A percentile compares a stretch with the other conserved stretches of the same genome.
Conservation (phyloP, 2,888 invertebrate species). For the Clunio marinus region DNA sequence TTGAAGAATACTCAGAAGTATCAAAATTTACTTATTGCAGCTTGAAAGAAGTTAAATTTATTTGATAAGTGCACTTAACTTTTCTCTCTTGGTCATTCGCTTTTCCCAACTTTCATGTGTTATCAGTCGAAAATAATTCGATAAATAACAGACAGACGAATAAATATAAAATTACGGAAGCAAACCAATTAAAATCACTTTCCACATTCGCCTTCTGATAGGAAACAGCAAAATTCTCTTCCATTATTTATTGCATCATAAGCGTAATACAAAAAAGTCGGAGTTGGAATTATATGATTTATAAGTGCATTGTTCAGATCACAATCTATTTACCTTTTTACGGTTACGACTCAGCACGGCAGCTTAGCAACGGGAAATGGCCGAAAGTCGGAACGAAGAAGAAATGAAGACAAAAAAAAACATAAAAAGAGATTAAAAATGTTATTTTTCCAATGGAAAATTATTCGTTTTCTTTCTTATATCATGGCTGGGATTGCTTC, state of each 20-base stretch:
- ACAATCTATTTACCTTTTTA: constrained; percentile 26
- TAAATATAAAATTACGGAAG: constrained; percentile 17
- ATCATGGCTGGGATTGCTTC: not conserved
- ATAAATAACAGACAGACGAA: constrained; percentile 23
- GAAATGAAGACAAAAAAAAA: constrained; percentile 18
- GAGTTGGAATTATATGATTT: constrained; percentile 27
- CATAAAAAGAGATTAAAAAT: constrained; percentile 36
- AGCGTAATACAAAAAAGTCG: constrained; percentile 2
- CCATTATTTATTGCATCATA: constrained; percentile 31
- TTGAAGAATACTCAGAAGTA: too few relatives aligned
- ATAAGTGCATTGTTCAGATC: constrained; percentile 29
- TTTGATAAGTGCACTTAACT: not conserved
- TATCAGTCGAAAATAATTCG: constrained; percentile 4
- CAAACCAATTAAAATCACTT: constrained; percentile 37
- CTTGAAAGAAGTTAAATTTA: too few relatives aligned
- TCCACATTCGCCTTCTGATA: constrained; percentile 20
- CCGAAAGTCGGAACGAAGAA: not conserved
- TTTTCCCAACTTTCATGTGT: not conserved
- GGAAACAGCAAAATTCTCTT: constrained; percentile 22
- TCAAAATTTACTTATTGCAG: too few relatives aligned
- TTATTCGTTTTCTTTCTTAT: not conserved
- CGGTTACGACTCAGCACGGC: not conserved
- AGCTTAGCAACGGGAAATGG: not conserved
- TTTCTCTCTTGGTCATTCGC: not conserved
- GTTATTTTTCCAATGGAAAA: not conserved